phyloP scores from a whole-genome alignment of 2,888 invertebrate genomes.

The Oxystoma pomonae region DNA sequence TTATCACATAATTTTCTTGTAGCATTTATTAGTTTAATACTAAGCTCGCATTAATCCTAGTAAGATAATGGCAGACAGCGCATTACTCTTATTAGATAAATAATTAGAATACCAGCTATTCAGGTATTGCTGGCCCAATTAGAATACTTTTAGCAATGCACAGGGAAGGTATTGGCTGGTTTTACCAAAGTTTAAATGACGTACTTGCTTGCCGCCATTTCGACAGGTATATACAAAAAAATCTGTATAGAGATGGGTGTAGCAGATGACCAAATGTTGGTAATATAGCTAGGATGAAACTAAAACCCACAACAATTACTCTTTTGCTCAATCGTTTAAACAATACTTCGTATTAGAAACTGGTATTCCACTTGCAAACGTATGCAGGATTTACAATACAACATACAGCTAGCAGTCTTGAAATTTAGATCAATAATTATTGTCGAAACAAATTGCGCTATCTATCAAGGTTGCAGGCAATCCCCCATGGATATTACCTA shows the following conservation, averaged over 20 bases:
- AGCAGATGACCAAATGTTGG: no score
- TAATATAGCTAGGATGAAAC: no score
- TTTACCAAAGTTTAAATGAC: no score
- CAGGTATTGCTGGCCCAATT: background rate
- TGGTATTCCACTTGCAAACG: background rate
- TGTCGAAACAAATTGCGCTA: background rate
- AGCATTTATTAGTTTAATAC: background rate
- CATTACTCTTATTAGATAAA: background rate
- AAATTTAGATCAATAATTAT: background rate
- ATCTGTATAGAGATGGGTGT: no score
- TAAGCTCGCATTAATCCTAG: background rate
- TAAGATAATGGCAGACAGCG: background rate
- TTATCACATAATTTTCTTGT: background rate
- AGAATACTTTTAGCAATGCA: no score
- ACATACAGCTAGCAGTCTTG: background rate
- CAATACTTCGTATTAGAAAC: background rate
- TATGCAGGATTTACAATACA: background rate
- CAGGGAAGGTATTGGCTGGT: no score
- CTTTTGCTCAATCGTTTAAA: no score
- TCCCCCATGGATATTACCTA: no score
- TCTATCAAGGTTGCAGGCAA: no score
- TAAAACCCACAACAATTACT: no score
- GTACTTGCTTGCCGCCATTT: no score
- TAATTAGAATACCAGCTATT: background rate
- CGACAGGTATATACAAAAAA: no score